These are phyloP conservation scores for Paradoxurus hermaphroditus DNA, from an alignment of 2,113 vertebrate species.

Conservation along the genomic window DNA sequence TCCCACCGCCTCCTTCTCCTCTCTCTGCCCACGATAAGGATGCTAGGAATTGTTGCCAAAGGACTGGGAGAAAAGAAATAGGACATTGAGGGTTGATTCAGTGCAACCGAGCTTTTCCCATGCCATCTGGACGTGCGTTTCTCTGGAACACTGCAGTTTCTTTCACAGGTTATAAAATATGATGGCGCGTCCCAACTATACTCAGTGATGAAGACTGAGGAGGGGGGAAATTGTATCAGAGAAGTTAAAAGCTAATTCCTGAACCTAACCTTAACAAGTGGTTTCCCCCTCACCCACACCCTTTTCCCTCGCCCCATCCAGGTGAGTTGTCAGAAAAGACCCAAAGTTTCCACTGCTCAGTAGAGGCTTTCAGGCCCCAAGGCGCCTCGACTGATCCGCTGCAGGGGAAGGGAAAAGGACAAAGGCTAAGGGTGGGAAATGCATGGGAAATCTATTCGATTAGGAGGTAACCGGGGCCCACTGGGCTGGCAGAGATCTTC, in stretches of 20 bases:
- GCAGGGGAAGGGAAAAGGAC: neutral
- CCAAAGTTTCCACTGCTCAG: neutral
- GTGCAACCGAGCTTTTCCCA: neutral
- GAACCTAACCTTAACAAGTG: neutral
- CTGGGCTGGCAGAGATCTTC: neutral
- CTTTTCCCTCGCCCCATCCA: neutral
- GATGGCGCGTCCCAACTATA: neutral
- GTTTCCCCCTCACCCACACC: neutral
- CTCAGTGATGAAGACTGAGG: neutral
- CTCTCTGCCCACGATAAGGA: neutral
- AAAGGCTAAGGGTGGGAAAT: neutral
- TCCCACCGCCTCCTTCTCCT: neutral
- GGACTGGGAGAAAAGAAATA: neutral
- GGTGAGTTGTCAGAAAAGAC: neutral
- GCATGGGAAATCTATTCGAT: rapidly evolving
- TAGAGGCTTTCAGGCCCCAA: too few species aligned
- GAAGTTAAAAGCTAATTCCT: neutral
- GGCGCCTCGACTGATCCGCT: neutral
- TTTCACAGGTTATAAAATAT: neutral
- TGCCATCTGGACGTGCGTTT: neutral
- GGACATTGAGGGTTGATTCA: neutral
- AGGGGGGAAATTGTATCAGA: neutral
- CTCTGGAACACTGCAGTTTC: neutral
- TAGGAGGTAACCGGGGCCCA: rapidly evolving
- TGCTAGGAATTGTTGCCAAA: neutral